phyloP scores from a whole-genome alignment of 2,797 vertebrate genomes.

The Erpetoichthys calabaricus region DNA sequence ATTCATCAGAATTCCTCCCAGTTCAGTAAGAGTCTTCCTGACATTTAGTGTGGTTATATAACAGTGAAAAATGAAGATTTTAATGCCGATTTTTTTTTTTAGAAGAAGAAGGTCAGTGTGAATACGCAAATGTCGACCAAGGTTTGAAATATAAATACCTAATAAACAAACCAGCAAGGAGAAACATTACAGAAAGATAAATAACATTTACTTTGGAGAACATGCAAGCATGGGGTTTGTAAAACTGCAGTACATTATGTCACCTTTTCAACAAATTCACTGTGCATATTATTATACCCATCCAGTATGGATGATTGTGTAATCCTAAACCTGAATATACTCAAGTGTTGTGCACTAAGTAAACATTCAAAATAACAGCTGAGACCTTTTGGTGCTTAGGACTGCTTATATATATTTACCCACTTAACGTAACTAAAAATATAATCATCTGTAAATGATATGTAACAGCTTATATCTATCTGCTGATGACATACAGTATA shows the following conservation, averaged over 20 bases:
- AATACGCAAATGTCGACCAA: constrained; percentile 14
- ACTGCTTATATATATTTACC: no score
- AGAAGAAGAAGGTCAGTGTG: constrained; percentile 13
- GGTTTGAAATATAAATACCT: constrained; percentile 10
- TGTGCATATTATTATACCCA: no score
- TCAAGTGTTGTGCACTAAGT: no score
- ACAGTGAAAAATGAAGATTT: constrained; percentile 13
- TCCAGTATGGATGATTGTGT: no score
- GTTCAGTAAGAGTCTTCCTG: constrained; percentile 15
- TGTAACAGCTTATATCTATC: no score
- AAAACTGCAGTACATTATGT: constrained; percentile 1
- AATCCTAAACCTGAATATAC: no score
- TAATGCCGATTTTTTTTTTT: constrained; percentile 16
- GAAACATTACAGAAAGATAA: constrained; percentile 2
- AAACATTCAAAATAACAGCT: no score
- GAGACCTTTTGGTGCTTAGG: no score
- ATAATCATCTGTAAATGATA: no score
- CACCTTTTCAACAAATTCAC: not conserved
- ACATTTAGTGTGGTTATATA: constrained; percentile 18
- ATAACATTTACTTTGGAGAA: constrained; percentile 6
- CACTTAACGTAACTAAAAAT: no score
- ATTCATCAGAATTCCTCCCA: constrained; percentile 17
- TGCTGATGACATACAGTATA: no score
- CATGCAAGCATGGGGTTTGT: constrained; percentile 6
- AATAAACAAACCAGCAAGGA: not conserved